Conservation (phyloP, 92 coral and sea anemone genomes). For the Actinostola sp. region DNA sequence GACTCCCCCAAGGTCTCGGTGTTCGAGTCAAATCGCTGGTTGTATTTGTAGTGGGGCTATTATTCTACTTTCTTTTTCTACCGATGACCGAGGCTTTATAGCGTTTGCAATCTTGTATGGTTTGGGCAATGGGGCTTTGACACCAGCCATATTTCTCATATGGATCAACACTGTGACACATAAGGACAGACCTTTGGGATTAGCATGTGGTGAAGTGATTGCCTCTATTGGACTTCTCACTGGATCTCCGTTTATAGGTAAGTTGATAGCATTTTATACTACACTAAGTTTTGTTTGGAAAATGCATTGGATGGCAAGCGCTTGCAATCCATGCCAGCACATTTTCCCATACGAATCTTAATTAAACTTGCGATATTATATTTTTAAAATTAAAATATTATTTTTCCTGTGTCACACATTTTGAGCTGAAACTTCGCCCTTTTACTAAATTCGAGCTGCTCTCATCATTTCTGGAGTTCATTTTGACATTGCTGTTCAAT, state of each 20-base stretch:
- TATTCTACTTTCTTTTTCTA: constrained; percentile 7
- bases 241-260: constrained; percentile 61
- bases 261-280: too few species aligned
- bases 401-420: too few species aligned
- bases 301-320: too few species aligned
- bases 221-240: constrained; percentile 29
- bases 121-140: constrained; percentile 41
- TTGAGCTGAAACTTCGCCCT: too few species aligned
- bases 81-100: constrained; percentile 29
- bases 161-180: constrained; percentile 41
- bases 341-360: too few species aligned
- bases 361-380: too few species aligned
- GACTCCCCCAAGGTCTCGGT: constrained; percentile 34
- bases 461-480: too few species aligned
- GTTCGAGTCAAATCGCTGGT: constrained; percentile 31
- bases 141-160: constrained; percentile 35
- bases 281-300: too few species aligned
- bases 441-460: too few species aligned
- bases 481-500: too few species aligned
- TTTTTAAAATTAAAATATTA: too few species aligned
- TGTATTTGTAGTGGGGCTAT: constrained; percentile 31
- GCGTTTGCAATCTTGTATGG: constrained; percentile 48
- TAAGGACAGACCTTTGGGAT: constrained; percentile 46
- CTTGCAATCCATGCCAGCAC: too few species aligned
- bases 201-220: constrained; percentile 40